Percentiles rank a stretch among this genome's conserved stretches.
phyloP scores from a whole-genome alignment of 92 coral and sea anemone genomes.

The Hydrozoanthus gracilis region DNA sequence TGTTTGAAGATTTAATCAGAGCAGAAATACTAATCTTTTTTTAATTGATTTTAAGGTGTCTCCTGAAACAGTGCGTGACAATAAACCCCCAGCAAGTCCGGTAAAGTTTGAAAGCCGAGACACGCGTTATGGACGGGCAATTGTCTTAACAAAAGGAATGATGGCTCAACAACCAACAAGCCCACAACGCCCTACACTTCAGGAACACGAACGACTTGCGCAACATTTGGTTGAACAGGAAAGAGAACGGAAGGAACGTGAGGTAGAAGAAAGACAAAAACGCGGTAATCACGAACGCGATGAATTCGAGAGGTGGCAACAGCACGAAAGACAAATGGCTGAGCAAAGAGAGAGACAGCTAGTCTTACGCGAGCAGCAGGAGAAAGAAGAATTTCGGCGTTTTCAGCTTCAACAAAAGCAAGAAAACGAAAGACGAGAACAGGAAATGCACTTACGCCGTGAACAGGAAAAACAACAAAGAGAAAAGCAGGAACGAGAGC shows the following conservation, averaged over 20 bases:
- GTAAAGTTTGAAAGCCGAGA: slow-evolving; percentile 77
- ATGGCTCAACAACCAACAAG: slow-evolving; percentile 37
- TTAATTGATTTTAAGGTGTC: slow-evolving; percentile 41
- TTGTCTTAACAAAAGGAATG: slow-evolving; percentile 66
- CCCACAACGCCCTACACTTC: slow-evolving; percentile 33
- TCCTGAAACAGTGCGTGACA: slow-evolving; percentile 39
- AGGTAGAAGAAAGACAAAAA: slow-evolving; percentile 45
- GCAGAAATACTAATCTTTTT: not conserved
- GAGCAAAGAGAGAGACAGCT: slow-evolving; percentile 56
- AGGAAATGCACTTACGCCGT: slow-evolving; percentile 61
- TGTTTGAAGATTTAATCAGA: not conserved
- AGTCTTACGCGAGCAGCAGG: slow-evolving; percentile 56
- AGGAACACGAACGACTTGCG: slow-evolving; percentile 62
- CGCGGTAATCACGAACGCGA: slow-evolving; percentile 43
- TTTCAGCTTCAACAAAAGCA: slow-evolving; percentile 55
- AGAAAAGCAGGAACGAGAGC: slow-evolving; percentile 63
- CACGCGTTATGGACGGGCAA: slow-evolving; percentile 77
- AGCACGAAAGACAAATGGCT: slow-evolving; percentile 51
- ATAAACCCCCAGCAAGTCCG: slow-evolving; percentile 82
- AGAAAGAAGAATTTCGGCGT: slow-evolving; percentile 46
- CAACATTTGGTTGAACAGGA: slow-evolving; percentile 60
- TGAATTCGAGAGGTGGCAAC: slow-evolving; percentile 82
- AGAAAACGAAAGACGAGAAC: slow-evolving; percentile 76
- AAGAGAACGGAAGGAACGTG: slow-evolving; percentile 59
- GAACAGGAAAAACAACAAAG: slow-evolving; percentile 64